Evolutionary conservation across 1,140 invertebrate genomes (phyloP), one percentile per base, ranked within the genome.

Genomic region (Drosophila dunni): DNA sequence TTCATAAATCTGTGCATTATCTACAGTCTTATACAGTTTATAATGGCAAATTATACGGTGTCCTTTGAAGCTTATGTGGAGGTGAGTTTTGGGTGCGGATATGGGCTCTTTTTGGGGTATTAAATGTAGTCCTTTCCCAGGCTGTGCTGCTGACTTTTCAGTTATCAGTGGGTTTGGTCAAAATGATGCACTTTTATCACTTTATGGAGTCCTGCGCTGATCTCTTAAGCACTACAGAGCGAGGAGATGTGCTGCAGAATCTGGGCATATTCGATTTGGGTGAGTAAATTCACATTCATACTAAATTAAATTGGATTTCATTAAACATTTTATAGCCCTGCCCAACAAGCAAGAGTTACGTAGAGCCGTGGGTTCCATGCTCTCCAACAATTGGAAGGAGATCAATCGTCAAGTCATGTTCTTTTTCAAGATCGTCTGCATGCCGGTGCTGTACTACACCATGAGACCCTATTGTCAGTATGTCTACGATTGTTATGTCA

Each of bases 11-110:
- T 89, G 7, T 33, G 56, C 29, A 78, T 88, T 3, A 88, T 83
- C 13, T 89, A 80, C 8, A 82, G 83, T 8, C 66, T 88, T 0
- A 58, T 88, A 6, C 58, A 56, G 6, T 88, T 88, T 11, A 79
- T 88, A 0, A 64, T 75, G 45, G 79, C 24, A 10, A 77, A 88
- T 20, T 88, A 78, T 42, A 69, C 38, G 10, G 64, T 88, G 0
- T 83, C 84, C 10, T 88, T 88, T 61, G 83, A 88, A 50, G 62
- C 79, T n/a, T 83, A 88, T 34, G 84, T 88, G 7, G 83, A 88
- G 79, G 83, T 88, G 13, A 9, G 50, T 10, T 13, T 2, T 11
- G 1, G 5, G 3, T 2, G 7, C 1, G 8, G 4, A 7, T 2
- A 8, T 29, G 17, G 0, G 15, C 2, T 0, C 7, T 20, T 45